These are phyloP conservation scores for Schizopygopsis malacanthus DNA, from an alignment of 2,797 vertebrate genomes.

Conservation along the genomic window DNA sequence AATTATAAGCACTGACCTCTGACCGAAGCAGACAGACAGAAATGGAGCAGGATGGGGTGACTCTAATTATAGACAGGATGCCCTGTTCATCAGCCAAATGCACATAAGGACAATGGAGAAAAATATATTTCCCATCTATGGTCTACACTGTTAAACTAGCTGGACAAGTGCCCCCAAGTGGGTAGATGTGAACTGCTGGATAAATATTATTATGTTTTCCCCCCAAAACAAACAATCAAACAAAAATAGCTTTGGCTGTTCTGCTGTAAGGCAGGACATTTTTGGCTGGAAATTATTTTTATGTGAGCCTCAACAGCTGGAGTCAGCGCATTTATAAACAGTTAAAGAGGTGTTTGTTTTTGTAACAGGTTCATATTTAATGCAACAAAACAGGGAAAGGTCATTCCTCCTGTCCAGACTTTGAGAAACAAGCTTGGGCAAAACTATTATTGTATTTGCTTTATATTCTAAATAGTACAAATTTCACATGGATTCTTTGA, in stretches of 20 bases:
- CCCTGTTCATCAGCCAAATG: slow-evolving; percentile 57
- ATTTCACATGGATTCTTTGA: not conserved
- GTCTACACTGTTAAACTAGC: slow-evolving; percentile 21
- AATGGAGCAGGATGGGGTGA: slow-evolving; percentile 51
- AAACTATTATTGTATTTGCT: slow-evolving; percentile 1
- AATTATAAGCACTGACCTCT: slow-evolving; percentile 60
- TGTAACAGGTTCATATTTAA: slow-evolving; percentile 1
- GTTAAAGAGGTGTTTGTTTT: slow-evolving; percentile 38
- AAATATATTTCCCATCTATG: slow-evolving; percentile 48
- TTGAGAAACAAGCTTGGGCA: not conserved
- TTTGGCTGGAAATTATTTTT: slow-evolving; percentile 18
- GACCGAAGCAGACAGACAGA: slow-evolving; percentile 53
- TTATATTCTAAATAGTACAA: not conserved
- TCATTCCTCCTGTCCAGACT: not conserved
- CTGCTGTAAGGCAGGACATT: slow-evolving; percentile 33
- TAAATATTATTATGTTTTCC: slow-evolving; percentile 33
- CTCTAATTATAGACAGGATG: slow-evolving; percentile 62
- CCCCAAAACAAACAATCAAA: slow-evolving; percentile 30
- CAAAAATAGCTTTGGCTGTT: slow-evolving; percentile 22
- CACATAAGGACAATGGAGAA: slow-evolving; percentile 49
- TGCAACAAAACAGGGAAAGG: slow-evolving; percentile 1
- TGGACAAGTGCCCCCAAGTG: slow-evolving; percentile 17
- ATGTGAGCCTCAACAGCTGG: slow-evolving; percentile 32
- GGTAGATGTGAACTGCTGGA: slow-evolving; percentile 25
- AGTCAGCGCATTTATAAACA: slow-evolving; percentile 13